Evolutionary conservation across 35 echinoderm and acorn worm genomes (phyloP).

Genomic region (Ophiothrix spiculata): DNA sequence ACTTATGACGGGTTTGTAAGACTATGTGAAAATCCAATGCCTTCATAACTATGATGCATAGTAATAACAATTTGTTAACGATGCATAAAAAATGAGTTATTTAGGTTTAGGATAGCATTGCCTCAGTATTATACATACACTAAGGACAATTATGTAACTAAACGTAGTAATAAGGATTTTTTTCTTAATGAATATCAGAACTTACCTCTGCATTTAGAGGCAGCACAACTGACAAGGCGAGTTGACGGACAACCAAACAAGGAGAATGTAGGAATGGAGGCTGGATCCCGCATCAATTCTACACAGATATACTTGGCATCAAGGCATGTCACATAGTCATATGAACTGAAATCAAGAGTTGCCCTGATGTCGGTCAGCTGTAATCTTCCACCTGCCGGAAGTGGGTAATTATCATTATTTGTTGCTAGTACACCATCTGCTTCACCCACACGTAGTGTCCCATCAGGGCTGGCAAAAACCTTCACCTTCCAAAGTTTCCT

Average conservation of each 20-base stretch:
- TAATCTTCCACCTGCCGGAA: neutral
- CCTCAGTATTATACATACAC: no score
- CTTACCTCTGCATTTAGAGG: neutral
- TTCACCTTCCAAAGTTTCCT: neutral
- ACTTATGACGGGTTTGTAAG: no score
- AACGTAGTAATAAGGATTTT: no score
- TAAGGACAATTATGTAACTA: no score
- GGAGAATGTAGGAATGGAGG: neutral
- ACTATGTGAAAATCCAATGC: no score
- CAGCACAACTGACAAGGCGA: neutral
- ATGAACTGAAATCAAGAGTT: neutral
- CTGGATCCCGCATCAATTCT: neutral
- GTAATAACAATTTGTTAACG: no score
- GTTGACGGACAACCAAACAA: neutral
- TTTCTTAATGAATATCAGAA: no score
- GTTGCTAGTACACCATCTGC: neutral
- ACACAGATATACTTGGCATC: neutral
- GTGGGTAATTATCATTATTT: neutral
- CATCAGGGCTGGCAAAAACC: neutral
- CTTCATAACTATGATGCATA: no score
- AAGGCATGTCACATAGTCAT: neutral
- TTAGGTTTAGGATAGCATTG: no score
- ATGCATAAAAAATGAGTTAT: no score
- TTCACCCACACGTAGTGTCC: no score
- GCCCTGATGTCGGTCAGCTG: neutral